Conservation (phyloP, 2,888 invertebrate genomes). For the Euzophera pinguis region DNA sequence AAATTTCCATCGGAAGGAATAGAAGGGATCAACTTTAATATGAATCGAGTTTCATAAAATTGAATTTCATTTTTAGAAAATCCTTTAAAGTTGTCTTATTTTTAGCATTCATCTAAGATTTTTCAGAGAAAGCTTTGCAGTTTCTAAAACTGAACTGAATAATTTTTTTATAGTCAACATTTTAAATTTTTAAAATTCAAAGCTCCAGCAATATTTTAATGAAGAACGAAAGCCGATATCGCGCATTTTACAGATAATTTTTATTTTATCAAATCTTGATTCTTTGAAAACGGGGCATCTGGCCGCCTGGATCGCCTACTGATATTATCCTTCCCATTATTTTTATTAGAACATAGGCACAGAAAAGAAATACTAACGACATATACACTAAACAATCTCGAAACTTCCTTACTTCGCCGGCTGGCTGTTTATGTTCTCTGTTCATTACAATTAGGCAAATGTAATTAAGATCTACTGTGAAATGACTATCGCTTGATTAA, state of each 20-base stretch:
- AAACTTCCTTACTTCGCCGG: slow-evolving; percentile 5
- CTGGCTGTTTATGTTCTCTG: slow-evolving; percentile 17
- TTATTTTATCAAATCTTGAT: no score
- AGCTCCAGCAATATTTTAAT: background rate
- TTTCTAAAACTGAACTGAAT: background rate
- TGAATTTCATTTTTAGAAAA: slow-evolving; percentile 33
- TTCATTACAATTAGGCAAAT: slow-evolving; percentile 19
- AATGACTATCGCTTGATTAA: slow-evolving; percentile 11
- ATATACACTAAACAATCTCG: slow-evolving; percentile 14
- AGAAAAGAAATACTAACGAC: slow-evolving; percentile 13
- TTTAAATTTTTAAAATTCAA: background rate
- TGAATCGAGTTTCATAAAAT: slow-evolving; percentile 34
- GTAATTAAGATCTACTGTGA: slow-evolving; percentile 10
- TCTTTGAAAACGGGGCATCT: no score
- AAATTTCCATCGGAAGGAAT: slow-evolving; percentile 23
- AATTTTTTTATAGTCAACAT: background rate
- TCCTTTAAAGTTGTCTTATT: slow-evolving; percentile 12
- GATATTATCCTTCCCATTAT: no score
- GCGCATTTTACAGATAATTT: no score
- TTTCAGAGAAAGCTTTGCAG: no score
- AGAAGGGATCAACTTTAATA: slow-evolving; percentile 38
- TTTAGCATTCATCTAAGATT: background rate
- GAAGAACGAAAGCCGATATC: no score
- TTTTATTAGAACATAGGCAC: no score
- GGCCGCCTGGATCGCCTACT: no score